Percentiles rank a stretch among this genome's conserved stretches.
Evolutionary conservation across 1,140 invertebrate species (phyloP).

Genomic region (Zophobas atratus): DNA sequence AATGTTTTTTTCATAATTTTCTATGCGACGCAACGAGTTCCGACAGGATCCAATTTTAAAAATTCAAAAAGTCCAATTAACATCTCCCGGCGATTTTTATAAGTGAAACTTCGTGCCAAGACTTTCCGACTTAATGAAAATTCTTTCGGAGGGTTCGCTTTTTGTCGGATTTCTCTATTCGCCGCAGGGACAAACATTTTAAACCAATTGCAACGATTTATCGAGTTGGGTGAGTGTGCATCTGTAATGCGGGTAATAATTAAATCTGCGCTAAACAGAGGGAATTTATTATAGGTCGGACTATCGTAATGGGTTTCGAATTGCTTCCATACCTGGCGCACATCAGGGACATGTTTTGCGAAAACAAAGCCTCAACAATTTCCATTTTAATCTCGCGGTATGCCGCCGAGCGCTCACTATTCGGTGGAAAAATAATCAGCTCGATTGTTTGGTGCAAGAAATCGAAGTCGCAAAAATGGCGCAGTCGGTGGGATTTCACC

Average conservation of each 20-base stretch:
- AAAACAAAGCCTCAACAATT: constrained; percentile 5
- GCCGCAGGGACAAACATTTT: background rate
- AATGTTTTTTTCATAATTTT: constrained; percentile 26
- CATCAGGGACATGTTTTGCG: background rate
- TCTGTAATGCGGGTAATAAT: background rate
- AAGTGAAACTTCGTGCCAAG: constrained; percentile 19
- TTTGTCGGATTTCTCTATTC: constrained; percentile 2
- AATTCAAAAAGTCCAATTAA: constrained; percentile 37
- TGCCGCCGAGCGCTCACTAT: no score
- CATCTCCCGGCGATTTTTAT: constrained; percentile 27
- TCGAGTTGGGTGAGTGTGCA: background rate
- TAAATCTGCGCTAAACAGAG: constrained; percentile 4
- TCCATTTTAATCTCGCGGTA: background rate
- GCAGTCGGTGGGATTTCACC: no score
- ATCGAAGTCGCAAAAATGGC: no score
- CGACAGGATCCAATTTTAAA: constrained; percentile 28
- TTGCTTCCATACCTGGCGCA: constrained; percentile 13
- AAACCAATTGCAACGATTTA: constrained; percentile 10
- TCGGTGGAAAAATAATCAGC: no score
- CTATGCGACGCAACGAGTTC: background rate
- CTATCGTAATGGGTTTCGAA: background rate
- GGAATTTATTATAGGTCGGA: constrained; percentile 21
- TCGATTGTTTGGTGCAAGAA: no score
- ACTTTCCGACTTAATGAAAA: constrained; percentile 35
- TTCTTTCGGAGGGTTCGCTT: constrained; percentile 16